Base-by-base conservation (phyloP, 1,140 invertebrate species). In the Drosophila grimshawi region DNA sequence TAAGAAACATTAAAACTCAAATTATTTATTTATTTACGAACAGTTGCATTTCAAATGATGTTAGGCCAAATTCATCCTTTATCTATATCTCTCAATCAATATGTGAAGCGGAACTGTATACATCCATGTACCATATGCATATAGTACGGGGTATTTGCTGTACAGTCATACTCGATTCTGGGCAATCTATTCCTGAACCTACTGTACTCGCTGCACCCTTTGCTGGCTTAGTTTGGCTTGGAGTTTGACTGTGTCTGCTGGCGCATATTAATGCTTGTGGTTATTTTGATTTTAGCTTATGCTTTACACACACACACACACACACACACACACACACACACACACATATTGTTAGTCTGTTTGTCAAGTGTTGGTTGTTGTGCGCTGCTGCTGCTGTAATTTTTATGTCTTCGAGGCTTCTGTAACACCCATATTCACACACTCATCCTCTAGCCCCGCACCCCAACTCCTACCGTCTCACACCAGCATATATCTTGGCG, bases 231-330 rank as follows among this genome's bases (percentile, higher is more conserved):
- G 19, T 19, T 39, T 43, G 39, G 10, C n/a, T 43, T 4, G 39
- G 39, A 43, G 32, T 27, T 19, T 10, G 35, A 27, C 29, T 5
- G 61, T 27, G 32, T 63, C 41, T 69, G 41, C 48, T 59, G 46
- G 27, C 30, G 62, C 62, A 72, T 46, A 60, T 72, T 66, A 59
- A 35, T 7, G 57, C 65, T 74, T 69, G 71, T 8, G 71, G 71
- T 63, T 74, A 74, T 74, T 74, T 69, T 62, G 71, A 74, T 63
- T 74, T 57, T 10, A 62, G 57, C 71, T 74, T 74, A 62, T 56
- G 57, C 66, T 43, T 39, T 7, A 41, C 51, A 56, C 60, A 61
- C 56, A 60, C 56, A 60, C 39, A 29, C 30, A 37, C 30, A 55
- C 2, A 51, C 29, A 56, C 10, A 55, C 57, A 35, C 6, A 35